Percentiles rank a stretch among this genome's conserved stretches.
phyloP scores from a whole-genome alignment of 2,888 invertebrate species.

The Antitype chi region DNA sequence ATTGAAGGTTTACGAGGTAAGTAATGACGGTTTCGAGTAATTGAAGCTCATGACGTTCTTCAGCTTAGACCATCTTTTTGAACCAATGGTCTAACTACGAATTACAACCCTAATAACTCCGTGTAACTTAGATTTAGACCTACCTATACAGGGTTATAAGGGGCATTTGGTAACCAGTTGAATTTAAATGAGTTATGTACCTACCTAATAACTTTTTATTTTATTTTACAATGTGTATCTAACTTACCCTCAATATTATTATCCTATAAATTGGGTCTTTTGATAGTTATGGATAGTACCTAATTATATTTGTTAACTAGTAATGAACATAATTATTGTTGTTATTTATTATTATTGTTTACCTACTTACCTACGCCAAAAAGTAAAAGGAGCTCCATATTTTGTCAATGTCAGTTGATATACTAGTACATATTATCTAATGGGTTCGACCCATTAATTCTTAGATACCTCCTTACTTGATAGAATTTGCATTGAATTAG shows the following conservation, averaged over 20 bases:
- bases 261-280: not conserved
- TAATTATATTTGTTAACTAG: not conserved
- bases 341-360: not conserved
- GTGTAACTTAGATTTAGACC: not conserved
- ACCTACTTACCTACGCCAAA: not conserved
- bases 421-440: no score
- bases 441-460: not conserved
- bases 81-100: not conserved
- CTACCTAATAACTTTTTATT: no score
- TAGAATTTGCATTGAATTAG: not conserved
- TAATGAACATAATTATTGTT: not conserved
- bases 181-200: no score
- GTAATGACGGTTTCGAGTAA: no score
- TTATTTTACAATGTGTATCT: not conserved
- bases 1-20: slow-evolving; percentile 10
- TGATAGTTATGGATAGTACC: not conserved
- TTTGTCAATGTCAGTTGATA: not conserved
- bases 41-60: not conserved
- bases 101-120: not conserved
- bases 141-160: no score
- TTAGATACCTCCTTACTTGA: not conserved
- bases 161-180: no score
- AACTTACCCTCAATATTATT: not conserved
- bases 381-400: not conserved
- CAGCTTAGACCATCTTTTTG: not conserved